Conservation (phyloP, 1,140 invertebrate genomes). For the Macrotrachela quadricornifera region DNA sequence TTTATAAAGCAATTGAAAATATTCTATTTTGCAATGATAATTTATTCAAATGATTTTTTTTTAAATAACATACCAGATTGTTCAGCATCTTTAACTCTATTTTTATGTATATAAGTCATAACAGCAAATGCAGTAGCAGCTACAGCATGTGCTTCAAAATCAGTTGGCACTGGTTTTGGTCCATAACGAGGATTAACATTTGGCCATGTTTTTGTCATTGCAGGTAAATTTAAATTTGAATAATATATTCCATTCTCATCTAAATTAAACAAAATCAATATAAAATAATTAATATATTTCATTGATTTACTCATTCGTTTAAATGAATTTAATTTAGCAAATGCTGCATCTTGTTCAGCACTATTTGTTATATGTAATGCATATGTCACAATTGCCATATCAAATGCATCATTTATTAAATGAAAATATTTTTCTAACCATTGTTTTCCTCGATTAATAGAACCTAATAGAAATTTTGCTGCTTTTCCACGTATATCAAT, state of each 20-base stretch:
- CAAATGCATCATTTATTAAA: conserved; percentile 32
- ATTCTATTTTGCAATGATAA: no score
- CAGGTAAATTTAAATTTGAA: conserved; percentile 2
- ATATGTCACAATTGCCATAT: conserved; percentile 64
- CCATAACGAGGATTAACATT: conserved; percentile 40
- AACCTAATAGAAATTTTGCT: no score
- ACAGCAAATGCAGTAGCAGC: conserved; percentile 75
- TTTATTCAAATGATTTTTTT: no score
- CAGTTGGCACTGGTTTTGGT: conserved; percentile 51
- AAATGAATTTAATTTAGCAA: conserved; percentile 37
- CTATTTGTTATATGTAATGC: conserved; percentile 57
- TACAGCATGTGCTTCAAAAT: conserved; percentile 70
- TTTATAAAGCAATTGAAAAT: no score
- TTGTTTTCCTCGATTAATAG: no score
- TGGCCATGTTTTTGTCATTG: conserved; percentile 61
- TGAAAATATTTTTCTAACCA: no score
- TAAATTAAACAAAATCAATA: background rate
- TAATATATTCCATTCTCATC: conserved; percentile 5
- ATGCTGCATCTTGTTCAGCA: conserved; percentile 54
- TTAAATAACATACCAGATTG: no score
- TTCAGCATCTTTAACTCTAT: conserved; percentile 3
- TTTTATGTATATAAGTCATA: conserved; percentile 43
- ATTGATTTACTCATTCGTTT: conserved; percentile 22
- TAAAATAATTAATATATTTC: conserved; percentile 37
- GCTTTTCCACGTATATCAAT: no score